Evolutionary conservation across 2,797 vertebrate genomes (phyloP).

Genomic region (Meriones psammophilus): DNA sequence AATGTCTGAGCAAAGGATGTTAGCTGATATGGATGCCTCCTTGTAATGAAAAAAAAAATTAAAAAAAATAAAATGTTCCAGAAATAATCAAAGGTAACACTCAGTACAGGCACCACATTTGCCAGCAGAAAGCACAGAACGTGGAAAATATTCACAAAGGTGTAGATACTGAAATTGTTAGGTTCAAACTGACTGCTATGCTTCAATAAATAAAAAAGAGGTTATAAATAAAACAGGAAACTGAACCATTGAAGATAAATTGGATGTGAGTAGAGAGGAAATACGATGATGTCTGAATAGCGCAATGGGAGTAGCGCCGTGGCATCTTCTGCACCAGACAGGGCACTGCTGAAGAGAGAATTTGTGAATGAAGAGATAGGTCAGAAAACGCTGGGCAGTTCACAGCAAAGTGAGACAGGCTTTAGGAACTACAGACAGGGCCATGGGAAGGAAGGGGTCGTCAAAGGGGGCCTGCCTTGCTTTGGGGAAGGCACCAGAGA

Average conservation of each 20-base stretch:
- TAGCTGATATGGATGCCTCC: neutral
- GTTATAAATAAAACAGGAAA: constrained; percentile 1
- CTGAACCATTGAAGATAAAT: neutral
- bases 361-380: neutral
- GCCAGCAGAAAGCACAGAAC: neutral
- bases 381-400: neutral
- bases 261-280: neutral
- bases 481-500: neutral
- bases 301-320: neutral
- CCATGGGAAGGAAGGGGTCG: neutral
- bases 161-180: neutral
- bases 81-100: neutral
- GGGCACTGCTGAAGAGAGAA: neutral
- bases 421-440: neutral
- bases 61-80: neutral
- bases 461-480: neutral
- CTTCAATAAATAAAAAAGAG: constrained; percentile 13
- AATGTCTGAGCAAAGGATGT: neutral
- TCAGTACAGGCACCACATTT: neutral
- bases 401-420: neutral
- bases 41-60: neutral
- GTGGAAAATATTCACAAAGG: neutral
- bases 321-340: neutral
- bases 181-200: neutral
- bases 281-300: neutral